phyloP scores from a whole-genome alignment of 2,797 vertebrate species.

The Myotis planiceps region DNA sequence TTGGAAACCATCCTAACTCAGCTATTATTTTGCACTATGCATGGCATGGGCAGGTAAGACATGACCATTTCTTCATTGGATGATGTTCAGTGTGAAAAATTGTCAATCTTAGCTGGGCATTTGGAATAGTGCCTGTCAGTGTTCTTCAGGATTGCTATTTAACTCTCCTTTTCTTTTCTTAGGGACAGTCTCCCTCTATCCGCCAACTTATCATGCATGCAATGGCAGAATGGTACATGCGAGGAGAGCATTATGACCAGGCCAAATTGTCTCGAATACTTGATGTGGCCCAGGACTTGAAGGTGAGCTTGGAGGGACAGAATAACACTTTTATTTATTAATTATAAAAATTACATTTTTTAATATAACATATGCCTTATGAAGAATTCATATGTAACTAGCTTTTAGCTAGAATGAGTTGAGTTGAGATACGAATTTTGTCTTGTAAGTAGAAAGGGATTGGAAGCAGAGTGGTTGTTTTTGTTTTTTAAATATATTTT shows the following conservation, averaged over 20 bases:
- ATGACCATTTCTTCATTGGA: not conserved
- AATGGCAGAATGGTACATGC: constrained; percentile 99
- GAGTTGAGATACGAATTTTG: constrained; percentile 13
- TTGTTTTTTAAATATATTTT: no score
- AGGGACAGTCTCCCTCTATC: constrained; percentile 99
- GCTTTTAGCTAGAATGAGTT: not conserved
- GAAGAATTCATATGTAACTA: not conserved
- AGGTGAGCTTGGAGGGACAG: constrained; percentile 88
- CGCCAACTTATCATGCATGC: constrained; percentile 99
- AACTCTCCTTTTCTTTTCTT: constrained; percentile 41
- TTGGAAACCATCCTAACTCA: constrained; percentile 99
- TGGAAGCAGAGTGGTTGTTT: not conserved
- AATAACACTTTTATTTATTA: not conserved
- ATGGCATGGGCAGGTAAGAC: constrained; percentile 98
- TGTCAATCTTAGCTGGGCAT: not conserved
- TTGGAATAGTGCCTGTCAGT: not conserved
- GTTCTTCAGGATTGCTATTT: not conserved
- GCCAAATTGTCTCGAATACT: constrained; percentile 98
- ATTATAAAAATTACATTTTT: not conserved
- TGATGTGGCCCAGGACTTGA: constrained; percentile 99
- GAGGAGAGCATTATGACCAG: constrained; percentile 99
- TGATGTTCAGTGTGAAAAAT: not conserved
- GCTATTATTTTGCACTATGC: constrained; percentile 99
- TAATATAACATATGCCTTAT: not conserved
- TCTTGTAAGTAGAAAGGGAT: not conserved